Evolutionary conservation across 2,113 vertebrate species (phyloP).

Genomic region (Sorex fumeus): DNA sequence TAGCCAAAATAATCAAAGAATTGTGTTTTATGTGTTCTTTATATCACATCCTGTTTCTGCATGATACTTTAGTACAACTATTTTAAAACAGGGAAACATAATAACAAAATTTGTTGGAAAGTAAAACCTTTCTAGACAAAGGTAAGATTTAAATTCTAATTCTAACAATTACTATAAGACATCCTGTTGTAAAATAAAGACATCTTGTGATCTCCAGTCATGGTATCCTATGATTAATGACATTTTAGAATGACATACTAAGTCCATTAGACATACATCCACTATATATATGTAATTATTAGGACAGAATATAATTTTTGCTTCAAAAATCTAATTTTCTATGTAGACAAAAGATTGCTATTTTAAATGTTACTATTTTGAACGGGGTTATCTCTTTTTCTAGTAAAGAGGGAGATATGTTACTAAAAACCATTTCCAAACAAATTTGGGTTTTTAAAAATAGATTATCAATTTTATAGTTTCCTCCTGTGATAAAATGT

Average conservation of each 20-base stretch:
- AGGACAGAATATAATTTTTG: background rate
- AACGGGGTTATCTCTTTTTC: background rate
- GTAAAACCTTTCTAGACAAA: background rate
- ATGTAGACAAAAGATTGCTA: background rate
- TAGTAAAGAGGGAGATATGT: slow-evolving; percentile 6
- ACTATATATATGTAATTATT: background rate
- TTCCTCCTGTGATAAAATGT: slow-evolving; percentile 51
- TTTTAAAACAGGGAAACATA: background rate
- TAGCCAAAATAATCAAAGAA: background rate
- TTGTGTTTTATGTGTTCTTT: background rate
- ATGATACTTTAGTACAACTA: background rate
- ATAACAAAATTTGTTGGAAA: slow-evolving; percentile 7
- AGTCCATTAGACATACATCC: background rate
- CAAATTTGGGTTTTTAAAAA: slow-evolving; percentile 56
- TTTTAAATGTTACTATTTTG: background rate
- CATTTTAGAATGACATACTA: background rate
- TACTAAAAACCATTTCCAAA: slow-evolving; percentile 19
- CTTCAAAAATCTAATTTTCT: background rate
- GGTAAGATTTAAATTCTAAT: slow-evolving; percentile 18
- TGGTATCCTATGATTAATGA: background rate
- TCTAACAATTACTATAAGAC: slow-evolving; percentile 13
- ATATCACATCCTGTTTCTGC: background rate
- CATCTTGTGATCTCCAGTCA: background rate
- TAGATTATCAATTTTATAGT: slow-evolving; percentile 33
- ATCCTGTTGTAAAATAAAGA: background rate